phyloP scores from a whole-genome alignment of 2,888 invertebrate species.

The Chrysolina americana region DNA sequence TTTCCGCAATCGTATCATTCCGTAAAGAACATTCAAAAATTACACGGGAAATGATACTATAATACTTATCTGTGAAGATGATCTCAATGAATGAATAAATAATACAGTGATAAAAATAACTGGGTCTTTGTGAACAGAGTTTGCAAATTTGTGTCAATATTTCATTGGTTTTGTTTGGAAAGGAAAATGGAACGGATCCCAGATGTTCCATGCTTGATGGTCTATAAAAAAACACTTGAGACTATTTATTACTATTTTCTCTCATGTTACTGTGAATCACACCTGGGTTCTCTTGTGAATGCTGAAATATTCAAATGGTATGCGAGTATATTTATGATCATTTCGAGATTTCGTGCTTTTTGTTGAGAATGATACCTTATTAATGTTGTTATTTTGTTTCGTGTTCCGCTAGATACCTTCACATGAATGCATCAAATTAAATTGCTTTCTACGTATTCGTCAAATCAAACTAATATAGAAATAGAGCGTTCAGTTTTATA shows the following conservation, averaged over 20 bases:
- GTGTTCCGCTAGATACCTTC: background rate
- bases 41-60: no score
- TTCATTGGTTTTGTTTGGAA: background rate
- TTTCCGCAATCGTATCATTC: no score
- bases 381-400: background rate
- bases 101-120: background rate
- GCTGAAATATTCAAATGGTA: conserved; percentile 11
- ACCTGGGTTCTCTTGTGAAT: background rate
- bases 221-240: conserved; percentile 2
- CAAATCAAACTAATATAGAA: no score
- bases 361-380: background rate
- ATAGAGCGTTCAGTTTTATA: no score
- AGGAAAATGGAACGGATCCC: background rate
- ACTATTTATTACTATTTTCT: background rate
- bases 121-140: background rate
- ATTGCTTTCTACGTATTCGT: no score
- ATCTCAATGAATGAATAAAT: background rate
- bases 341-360: background rate
- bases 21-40: no score
- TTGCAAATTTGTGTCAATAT: conserved; percentile 3
- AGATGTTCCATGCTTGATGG: background rate
- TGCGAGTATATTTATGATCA: background rate
- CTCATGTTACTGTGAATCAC: conserved; percentile 4
- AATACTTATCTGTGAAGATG: no score
- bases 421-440: background rate